Percentiles rank a stretch among this genome's conserved stretches.
Conservation (phyloP, 2,888 invertebrate genomes). For the Pristionchus exspectatus region DNA sequence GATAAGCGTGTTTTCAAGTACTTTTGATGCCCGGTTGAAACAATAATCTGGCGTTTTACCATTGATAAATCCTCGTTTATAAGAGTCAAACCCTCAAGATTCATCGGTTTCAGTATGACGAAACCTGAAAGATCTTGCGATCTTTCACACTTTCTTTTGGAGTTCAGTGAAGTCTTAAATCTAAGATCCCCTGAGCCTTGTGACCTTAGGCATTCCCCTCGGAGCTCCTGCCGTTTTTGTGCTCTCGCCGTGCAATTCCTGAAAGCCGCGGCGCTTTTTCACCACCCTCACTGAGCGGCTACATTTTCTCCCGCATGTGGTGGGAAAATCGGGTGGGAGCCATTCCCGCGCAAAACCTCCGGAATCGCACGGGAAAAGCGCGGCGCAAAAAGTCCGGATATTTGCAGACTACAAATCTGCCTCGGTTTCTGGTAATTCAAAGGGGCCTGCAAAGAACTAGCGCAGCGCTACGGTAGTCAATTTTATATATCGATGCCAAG, state of each 20-base stretch:
- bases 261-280: not conserved
- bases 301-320: not conserved
- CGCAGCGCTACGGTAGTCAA: not conserved
- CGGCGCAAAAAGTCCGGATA: not conserved
- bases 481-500: no score
- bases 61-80: not conserved
- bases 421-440: not conserved
- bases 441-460: not conserved
- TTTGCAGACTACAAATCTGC: not conserved
- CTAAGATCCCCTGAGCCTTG: not conserved
- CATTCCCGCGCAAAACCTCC: not conserved
- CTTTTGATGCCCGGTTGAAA: not conserved
- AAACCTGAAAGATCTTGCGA: not conserved
- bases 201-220: not conserved
- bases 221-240: not conserved
- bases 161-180: not conserved
- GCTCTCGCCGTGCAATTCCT: not conserved
- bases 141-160: not conserved
- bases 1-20: not conserved
- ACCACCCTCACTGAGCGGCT: not conserved
- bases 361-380: not conserved
- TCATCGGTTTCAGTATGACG: not conserved
- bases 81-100: not conserved
- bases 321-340: not conserved
- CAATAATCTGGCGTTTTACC: constrained; percentile 7